These are phyloP conservation scores for Columbina picui DNA, from an alignment of 2,113 vertebrate species.

Conservation along the genomic window DNA sequence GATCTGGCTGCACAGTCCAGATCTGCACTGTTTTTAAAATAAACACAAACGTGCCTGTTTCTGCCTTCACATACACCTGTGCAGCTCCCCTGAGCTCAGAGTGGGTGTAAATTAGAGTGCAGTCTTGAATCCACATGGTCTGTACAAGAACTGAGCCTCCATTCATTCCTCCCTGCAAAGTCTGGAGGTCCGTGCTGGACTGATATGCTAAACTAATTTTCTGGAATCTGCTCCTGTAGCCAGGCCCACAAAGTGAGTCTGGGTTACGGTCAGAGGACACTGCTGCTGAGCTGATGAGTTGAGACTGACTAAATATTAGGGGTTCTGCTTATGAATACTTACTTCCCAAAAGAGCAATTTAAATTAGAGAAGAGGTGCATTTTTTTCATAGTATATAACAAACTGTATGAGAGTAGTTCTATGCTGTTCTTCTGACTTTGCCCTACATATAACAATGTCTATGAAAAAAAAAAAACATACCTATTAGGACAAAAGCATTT, in stretches of 20 bases:
- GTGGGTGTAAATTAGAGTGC: neutral
- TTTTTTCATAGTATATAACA: neutral
- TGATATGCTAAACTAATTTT: constrained; percentile 52
- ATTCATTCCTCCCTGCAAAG: neutral
- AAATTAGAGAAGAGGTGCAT: neutral
- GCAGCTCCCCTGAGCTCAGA: neutral
- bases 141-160: constrained; percentile 29
- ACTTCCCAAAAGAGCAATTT: neutral
- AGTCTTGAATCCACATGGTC: neutral
- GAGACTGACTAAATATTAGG: neutral
- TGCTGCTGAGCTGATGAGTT: neutral
- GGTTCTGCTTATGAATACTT: neutral
- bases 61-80: constrained; percentile 24
- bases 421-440: neutral
- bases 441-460: rapidly evolving
- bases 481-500: neutral
- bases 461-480: neutral
- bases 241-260: neutral
- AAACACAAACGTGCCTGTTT: neutral
- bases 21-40: neutral
- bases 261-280: neutral
- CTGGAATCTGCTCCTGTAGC: constrained; percentile 39
- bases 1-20: neutral
- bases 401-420: neutral
- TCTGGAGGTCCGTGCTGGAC: neutral